phyloP scores from a whole-genome alignment of 2,797 vertebrate genomes.

The Myotis vivesi region DNA sequence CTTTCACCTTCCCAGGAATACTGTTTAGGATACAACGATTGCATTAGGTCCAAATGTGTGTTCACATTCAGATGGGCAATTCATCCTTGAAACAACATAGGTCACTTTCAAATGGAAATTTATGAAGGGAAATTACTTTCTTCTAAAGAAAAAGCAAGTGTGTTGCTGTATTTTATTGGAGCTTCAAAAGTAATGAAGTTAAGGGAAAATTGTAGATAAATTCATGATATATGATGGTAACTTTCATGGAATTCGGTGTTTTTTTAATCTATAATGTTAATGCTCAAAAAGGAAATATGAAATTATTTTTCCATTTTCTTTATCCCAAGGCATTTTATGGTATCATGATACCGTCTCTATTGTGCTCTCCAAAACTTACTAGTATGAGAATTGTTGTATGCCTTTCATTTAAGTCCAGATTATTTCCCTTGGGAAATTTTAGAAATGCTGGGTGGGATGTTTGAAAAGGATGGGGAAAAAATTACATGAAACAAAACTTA shows the following conservation, averaged over 20 bases:
- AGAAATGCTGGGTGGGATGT: slow-evolving; percentile 51
- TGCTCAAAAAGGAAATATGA: slow-evolving; percentile 49
- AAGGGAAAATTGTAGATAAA: background rate
- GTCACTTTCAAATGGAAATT: background rate
- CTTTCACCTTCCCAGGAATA: background rate
- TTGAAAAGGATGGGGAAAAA: slow-evolving; percentile 45
- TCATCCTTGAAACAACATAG: background rate
- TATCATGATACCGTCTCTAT: slow-evolving; percentile 47
- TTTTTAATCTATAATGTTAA: slow-evolving; percentile 41
- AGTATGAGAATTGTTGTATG: slow-evolving; percentile 59
- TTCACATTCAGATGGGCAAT: background rate
- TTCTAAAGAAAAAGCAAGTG: background rate
- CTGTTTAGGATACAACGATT: background rate
- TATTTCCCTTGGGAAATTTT: slow-evolving; percentile 78
- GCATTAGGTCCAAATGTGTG: background rate
- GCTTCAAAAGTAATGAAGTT: background rate
- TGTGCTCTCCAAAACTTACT: slow-evolving; percentile 44
- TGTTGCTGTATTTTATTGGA: background rate
- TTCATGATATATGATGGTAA: background rate
- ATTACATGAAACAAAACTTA: slow-evolving; percentile 30
- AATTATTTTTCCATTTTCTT: slow-evolving; percentile 48
- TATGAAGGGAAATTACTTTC: background rate
- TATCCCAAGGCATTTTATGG: slow-evolving; percentile 52
- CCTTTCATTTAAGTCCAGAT: slow-evolving; percentile 73
- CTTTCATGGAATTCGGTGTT: background rate